A percentile compares a stretch with the other conserved stretches of the same genome.
These are phyloP conservation scores for Actenoides lindsayi DNA, from an alignment of 2,113 vertebrate genomes.

Conservation along the genomic window DNA sequence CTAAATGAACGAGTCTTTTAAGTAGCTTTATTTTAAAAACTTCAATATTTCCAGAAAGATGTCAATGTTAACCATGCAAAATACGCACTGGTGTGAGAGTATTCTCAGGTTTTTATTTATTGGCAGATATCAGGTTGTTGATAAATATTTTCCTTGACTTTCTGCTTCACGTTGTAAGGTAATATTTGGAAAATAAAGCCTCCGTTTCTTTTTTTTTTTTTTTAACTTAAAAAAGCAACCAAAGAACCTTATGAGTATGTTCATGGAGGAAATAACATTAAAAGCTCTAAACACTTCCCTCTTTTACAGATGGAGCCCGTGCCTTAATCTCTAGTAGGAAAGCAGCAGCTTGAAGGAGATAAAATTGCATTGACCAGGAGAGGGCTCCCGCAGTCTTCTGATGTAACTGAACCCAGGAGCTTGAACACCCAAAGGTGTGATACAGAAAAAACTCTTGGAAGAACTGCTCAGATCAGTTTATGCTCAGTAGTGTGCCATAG, in stretches of 20 bases:
- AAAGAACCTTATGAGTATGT: neutral
- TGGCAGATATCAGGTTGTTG: neutral
- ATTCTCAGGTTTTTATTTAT: neutral
- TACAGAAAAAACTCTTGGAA: neutral
- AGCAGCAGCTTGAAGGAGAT: neutral
- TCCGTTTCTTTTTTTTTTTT: neutral
- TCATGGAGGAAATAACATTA: neutral
- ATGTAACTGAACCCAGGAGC: neutral
- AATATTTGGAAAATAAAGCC: neutral
- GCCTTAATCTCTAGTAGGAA: neutral
- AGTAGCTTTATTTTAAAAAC: neutral
- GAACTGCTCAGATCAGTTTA: neutral
- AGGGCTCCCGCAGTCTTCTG: conserved; percentile 29
- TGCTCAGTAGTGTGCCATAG: neutral
- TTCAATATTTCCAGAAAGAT: neutral
- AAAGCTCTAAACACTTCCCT: neutral
- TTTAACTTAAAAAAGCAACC: neutral
- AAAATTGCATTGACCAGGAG: conserved; percentile 23
- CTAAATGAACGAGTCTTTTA: neutral
- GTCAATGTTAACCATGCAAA: neutral
- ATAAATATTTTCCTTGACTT: neutral
- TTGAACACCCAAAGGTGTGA: neutral
- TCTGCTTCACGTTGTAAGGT: neutral
- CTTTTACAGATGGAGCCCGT: neutral
- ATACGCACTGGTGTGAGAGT: neutral